Evolutionary conservation across 2,797 vertebrate genomes (phyloP).

Genomic region (Loriculus beryllinus): DNA sequence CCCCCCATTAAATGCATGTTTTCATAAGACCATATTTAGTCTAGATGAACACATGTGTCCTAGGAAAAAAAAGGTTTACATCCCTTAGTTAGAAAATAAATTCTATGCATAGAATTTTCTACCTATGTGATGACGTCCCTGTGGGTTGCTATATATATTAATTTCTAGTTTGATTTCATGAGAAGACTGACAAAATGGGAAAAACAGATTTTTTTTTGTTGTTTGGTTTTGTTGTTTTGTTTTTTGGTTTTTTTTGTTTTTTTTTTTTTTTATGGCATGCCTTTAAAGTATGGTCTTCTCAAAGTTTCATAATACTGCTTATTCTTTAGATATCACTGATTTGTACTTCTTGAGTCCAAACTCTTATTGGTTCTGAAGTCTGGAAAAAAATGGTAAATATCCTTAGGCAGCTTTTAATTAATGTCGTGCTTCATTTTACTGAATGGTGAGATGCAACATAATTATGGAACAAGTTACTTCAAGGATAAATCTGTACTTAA

Average conservation of each 20-base stretch:
- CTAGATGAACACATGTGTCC: not conserved
- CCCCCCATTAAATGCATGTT: not conserved
- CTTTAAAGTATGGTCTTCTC: not conserved
- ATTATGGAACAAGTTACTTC: not conserved
- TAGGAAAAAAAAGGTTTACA: not conserved
- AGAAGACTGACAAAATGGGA: not conserved
- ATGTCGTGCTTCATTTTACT: not conserved
- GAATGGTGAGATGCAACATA: not conserved
- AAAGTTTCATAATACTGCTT: not conserved
- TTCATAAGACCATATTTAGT: not conserved
- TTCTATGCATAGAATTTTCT: not conserved
- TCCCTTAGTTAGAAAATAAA: not conserved
- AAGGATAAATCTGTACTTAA: not conserved
- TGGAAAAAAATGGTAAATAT: not conserved
- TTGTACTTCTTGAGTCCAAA: not conserved
- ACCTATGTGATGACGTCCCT: not conserved
- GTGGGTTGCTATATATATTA: not conserved
- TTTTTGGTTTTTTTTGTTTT: not conserved
- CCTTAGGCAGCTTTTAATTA: not conserved
- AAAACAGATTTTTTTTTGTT: not conserved
- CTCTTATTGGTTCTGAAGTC: not conserved
- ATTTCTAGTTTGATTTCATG: not conserved
- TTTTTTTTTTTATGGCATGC: not conserved
- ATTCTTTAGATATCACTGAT: not conserved
- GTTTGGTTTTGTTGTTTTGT: too few relatives aligned